phyloP scores from a whole-genome alignment of 1,140 invertebrate species.

The Antheraea mylitta region DNA sequence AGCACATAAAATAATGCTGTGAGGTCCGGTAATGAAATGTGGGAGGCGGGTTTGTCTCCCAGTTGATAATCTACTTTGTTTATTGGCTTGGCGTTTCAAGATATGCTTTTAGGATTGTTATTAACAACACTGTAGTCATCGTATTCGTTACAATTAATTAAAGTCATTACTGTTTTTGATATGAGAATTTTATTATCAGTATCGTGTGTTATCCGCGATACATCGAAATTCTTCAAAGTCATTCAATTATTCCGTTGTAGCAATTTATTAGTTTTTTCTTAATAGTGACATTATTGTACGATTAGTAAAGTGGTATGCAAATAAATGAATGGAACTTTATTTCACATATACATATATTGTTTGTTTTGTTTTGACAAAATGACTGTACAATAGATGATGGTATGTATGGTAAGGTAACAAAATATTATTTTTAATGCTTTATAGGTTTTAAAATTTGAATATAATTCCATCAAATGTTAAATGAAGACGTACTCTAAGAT shows the following conservation, averaged over 20 bases:
- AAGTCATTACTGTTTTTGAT: background rate
- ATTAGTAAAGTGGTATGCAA: too few species aligned
- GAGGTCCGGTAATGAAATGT: slow-evolving; percentile 32
- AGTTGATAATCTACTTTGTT: slow-evolving; percentile 12
- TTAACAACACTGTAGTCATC: background rate
- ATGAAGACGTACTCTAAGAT: too few species aligned
- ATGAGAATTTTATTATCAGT: background rate
- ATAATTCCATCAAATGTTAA: too few species aligned
- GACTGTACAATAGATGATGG: too few species aligned
- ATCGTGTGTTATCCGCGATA: background rate
- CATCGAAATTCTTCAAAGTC: background rate
- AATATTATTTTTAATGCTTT: too few species aligned
- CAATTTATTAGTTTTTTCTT: background rate
- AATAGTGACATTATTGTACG: too few species aligned
- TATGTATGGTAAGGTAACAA: too few species aligned
- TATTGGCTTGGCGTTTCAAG: slow-evolving; percentile 12
- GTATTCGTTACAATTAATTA: background rate
- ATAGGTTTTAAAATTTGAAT: too few species aligned
- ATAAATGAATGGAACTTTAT: too few species aligned
- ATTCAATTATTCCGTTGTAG: background rate
- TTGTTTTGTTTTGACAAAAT: too few species aligned
- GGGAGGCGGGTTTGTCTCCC: slow-evolving; percentile 23
- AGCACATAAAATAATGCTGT: slow-evolving; percentile 39
- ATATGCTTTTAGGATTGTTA: slow-evolving; percentile 13
- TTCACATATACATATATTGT: too few species aligned